Evolutionary conservation across 2,888 invertebrate species (phyloP), one percentile per base, ranked within the genome.

Genomic region (Cordylochernes scorpioides): DNA sequence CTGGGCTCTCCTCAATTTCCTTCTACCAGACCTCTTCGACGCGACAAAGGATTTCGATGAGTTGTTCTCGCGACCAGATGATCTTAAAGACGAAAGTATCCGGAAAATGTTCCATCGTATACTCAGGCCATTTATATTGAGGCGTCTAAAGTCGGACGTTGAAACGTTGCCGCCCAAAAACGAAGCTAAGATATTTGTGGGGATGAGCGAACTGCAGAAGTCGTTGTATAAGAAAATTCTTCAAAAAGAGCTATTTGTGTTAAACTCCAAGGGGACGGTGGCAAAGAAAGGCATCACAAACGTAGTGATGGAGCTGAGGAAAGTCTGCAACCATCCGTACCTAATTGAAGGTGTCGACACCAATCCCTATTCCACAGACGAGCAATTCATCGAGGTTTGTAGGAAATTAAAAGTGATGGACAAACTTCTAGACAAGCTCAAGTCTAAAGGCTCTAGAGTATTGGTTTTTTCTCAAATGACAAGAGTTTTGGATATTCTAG

Each of bases 341-440:
- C 58, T 99, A 39, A 97, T 97, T 50, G 94, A 99, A 49, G 97
- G 97, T 1, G 91, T 91, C 0, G 97, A 97, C 53, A 94, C 94
- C 0, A 94, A 55, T 2, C 91, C 91, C 0, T 94, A 86, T 54
- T 94, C 91, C 0, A 94, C 91, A 0, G 91, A 91, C 45, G 67
- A 73, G 41, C 91, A 97, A 59, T 59, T 97, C 14, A 80, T 54
- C 0, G 75, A 72, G 47, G 97, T 91, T 55, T 75, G 82, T 40
- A 97, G 97, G 1, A 97, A 99, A 59, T 70, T 99, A 67, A 72
- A 71, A 1, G 72, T 97, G 31, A 59, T 99, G 9, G 94, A 99
- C 52, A 97, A 94, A 52, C 54, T 97, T 17, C 58, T 97, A 38
- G 80, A 82, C 0, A 78, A 72, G 51, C 55, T 97, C 5, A 68